Evolutionary conservation across 1,140 invertebrate genomes (phyloP), one percentile per base, ranked within the genome.

Genomic region (Agrilus planipennis): DNA sequence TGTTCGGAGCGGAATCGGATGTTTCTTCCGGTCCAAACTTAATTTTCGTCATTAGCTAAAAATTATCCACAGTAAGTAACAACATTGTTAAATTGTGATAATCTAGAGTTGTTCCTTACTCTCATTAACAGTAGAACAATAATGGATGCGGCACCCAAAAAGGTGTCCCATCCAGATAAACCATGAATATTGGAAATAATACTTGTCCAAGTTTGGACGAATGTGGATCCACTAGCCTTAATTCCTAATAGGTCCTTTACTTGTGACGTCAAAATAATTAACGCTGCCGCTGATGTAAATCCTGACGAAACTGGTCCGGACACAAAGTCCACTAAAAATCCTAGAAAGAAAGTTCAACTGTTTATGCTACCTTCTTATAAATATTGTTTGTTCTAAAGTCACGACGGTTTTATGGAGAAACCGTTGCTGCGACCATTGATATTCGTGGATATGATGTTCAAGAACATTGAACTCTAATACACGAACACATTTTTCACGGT

Each of bases 241-340:
- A 93, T 84, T 1, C 83, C 83, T 12, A 89, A 70, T 15, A 91
- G 60, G 49, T 84, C 81, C 63, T 89, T 92, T 7, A 93, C 65
- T 69, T 94, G 90, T 1, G 87, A 87, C 2, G 82, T 79, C 1
- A 87, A 76, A 34, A 94, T 93, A 43, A 90, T 89, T 12, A 95
- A 68, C 12, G 90, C 89, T 9, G 90, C 89, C 1, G 90, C 89
- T 1, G 87, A 89, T 0, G 89, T 93, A 57, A 94, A 95, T 11
- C 89, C 88, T 9, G 84, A 89, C 10, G 89, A 89, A 0, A 94
- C 90, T 0, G 90, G 88, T 3, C 84, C 84, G 0, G 88, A 92
- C 1, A 95, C 88, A 61, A 92, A 95, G 63, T 93, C 87, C 34
- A 94, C 84, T 20, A 95, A 67, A 58, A 94, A 92, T 30, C 90